A percentile compares a stretch with the other conserved stretches of the same genome.
Evolutionary conservation across 1,140 invertebrate genomes (phyloP).

Genomic region (Drosophila dunni): DNA sequence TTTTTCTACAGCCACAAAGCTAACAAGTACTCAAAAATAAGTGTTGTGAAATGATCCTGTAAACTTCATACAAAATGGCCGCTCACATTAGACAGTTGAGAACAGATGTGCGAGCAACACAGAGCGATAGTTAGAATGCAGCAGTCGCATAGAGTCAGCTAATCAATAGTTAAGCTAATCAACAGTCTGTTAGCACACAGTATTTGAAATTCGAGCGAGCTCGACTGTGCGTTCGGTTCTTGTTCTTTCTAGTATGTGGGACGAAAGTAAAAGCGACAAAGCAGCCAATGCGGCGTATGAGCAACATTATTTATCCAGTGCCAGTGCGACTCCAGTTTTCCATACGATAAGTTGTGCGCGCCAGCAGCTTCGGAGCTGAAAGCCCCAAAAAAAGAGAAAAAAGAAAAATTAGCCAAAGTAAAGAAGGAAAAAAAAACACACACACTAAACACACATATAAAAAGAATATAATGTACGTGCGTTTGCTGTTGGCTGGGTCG

Average conservation of each 20-base stretch:
- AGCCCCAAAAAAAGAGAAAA: conserved; percentile 13
- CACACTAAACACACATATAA: conserved; percentile 9
- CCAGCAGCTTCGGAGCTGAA: conserved; percentile 23
- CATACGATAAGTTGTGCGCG: conserved; percentile 69
- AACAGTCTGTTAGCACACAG: no score
- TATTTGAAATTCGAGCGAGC: no score
- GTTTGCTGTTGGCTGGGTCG: conserved; percentile 24
- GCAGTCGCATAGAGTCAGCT: no score
- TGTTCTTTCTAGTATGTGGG: conserved; percentile 10
- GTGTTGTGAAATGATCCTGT: no score
- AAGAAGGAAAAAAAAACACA: conserved; percentile 14
- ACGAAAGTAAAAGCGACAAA: conserved; percentile 46
- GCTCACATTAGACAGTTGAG: no score
- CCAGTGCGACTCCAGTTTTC: conserved; percentile 77
- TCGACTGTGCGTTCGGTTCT: no score
- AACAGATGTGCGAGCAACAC: no score
- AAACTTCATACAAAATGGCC: no score
- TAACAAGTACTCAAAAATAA: no score
- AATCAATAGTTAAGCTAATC: no score
- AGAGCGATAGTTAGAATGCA: no score
- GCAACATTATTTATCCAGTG: conserved; percentile 58
- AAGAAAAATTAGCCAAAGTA: conserved; percentile 29
- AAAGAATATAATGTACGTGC: conserved; percentile 44
- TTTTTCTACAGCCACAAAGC: no score
- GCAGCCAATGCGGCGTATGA: conserved; percentile 73